These are phyloP conservation scores for Geophilus truncorum DNA, from an alignment of 2,888 invertebrate genomes.

Conservation along the genomic window DNA sequence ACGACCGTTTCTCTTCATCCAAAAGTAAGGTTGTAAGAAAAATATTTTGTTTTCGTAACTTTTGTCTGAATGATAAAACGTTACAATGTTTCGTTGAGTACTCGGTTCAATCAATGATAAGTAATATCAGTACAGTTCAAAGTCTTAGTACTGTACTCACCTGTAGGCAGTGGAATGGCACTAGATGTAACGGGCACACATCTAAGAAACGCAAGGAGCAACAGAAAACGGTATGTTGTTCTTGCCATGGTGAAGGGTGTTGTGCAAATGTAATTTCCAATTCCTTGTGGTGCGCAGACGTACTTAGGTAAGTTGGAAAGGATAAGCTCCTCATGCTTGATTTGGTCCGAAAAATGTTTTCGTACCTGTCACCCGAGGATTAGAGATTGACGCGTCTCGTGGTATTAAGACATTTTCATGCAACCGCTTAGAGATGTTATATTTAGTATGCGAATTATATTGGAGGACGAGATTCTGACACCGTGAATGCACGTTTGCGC, in stretches of 20 bases:
- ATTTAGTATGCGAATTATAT: background rate
- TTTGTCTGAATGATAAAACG: too few relatives aligned
- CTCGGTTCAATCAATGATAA: too few relatives aligned
- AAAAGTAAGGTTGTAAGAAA: background rate
- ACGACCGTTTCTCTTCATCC: too few relatives aligned
- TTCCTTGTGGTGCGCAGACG: background rate
- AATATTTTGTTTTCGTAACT: background rate
- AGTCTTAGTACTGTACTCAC: background rate
- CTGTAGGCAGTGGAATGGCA: background rate
- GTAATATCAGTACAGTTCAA: too few relatives aligned
- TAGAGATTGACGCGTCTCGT: too few relatives aligned
- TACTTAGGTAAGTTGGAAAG: background rate
- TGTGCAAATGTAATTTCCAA: background rate
- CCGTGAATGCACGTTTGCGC: background rate
- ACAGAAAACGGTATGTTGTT: background rate
- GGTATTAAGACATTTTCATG: too few relatives aligned
- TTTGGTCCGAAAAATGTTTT: too few relatives aligned
- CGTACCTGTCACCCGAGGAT: too few relatives aligned
- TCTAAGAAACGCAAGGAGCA: constrained; percentile 6
- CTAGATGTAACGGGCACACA: background rate
- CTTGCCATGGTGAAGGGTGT: background rate
- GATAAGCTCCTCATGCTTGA: background rate
- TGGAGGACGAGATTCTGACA: background rate
- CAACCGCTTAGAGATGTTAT: too few relatives aligned
- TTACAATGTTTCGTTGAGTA: too few relatives aligned